Percentiles rank a stretch among this genome's conserved stretches.
Evolutionary conservation across 35 echinoderm and acorn worm species (phyloP).

Genomic region (Hemicentrotus pulcherrimus): DNA sequence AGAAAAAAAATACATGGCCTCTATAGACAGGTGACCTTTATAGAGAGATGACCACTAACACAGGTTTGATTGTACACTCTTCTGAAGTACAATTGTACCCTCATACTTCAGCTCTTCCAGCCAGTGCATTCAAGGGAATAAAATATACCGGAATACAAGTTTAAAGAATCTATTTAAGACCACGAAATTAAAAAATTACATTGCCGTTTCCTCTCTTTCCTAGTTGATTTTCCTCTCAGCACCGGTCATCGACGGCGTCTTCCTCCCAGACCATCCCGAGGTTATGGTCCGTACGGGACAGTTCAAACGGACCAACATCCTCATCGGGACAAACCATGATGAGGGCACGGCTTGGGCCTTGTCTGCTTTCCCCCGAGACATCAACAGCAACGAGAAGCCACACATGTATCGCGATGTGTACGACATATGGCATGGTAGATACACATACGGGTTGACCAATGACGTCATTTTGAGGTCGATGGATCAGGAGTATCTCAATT

Average conservation of each 20-base stretch:
- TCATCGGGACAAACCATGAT: slow-evolving; percentile 69
- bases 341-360: slow-evolving; percentile 68
- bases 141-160: no score
- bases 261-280: slow-evolving; percentile 63
- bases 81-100: no score
- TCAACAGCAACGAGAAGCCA: slow-evolving; percentile 46
- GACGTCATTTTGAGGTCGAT: slow-evolving; percentile 57
- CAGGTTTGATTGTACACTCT: no score
- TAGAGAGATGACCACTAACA: no score
- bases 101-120: no score
- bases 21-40: no score
- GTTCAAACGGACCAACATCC: slow-evolving; percentile 69
- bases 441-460: slow-evolving; percentile 55
- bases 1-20: no score
- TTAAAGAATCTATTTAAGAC: no score
- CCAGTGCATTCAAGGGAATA: no score
- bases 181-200: no score
- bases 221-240: slow-evolving; percentile 26
- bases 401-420: slow-evolving; percentile 50
- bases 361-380: slow-evolving; percentile 45
- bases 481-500: slow-evolving; percentile 70
- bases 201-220: not conserved
- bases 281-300: slow-evolving; percentile 54
- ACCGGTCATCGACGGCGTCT: slow-evolving; percentile 71
- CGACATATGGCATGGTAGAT: slow-evolving; percentile 44